Evolutionary conservation across 1,140 invertebrate species (phyloP).

Genomic region (Trichonephila clavata): DNA sequence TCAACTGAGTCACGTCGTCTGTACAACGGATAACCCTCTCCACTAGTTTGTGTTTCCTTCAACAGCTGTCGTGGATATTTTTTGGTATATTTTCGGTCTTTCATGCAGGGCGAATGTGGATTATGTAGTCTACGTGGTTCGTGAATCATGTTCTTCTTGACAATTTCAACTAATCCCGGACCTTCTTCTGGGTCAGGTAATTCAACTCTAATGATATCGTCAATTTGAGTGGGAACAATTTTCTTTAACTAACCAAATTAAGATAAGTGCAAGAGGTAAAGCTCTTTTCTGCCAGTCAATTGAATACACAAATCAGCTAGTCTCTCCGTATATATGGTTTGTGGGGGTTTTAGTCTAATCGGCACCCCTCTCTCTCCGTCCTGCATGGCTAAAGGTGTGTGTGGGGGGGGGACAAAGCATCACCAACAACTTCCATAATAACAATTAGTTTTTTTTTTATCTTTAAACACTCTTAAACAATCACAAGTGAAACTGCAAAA

Average conservation of each 20-base stretch:
- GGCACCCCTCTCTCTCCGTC: no score
- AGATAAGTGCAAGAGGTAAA: background rate
- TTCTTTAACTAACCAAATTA: slow-evolving; percentile 49
- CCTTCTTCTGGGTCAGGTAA: no score
- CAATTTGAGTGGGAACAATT: no score
- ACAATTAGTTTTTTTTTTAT: no score
- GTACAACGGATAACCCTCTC: slow-evolving; percentile 60
- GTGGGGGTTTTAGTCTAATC: no score
- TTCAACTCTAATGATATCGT: no score
- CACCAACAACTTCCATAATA: no score
- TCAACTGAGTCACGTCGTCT: background rate
- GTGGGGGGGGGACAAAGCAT: no score
- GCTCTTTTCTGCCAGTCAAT: slow-evolving; percentile 42
- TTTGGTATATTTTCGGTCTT: background rate
- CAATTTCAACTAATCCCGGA: slow-evolving; percentile 6
- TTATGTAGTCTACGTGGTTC: slow-evolving; percentile 2
- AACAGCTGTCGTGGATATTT: background rate
- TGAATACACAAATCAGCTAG: background rate
- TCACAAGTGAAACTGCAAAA: no score
- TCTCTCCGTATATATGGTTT: background rate
- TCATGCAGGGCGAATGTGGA: slow-evolving; percentile 7
- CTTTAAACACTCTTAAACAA: slow-evolving; percentile 22
- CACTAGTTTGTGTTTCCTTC: slow-evolving; percentile 13
- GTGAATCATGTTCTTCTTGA: slow-evolving; percentile 81
- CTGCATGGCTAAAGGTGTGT: no score